Percentiles rank a stretch among this genome's conserved stretches.
These are phyloP conservation scores for Arctia plantaginis DNA, from an alignment of 2,888 invertebrate genomes.

Conservation along the genomic window DNA sequence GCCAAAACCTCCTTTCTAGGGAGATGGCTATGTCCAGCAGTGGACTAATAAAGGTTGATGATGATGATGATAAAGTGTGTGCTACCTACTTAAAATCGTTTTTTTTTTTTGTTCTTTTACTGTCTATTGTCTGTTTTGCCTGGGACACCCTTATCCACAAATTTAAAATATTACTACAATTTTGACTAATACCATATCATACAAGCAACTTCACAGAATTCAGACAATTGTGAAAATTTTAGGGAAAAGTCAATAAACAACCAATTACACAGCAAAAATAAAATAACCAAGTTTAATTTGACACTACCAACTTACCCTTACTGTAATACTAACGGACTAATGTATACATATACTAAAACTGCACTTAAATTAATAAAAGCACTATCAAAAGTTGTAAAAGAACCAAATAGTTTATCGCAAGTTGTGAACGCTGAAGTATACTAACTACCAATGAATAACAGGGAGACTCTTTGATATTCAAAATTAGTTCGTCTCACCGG, in stretches of 20 bases:
- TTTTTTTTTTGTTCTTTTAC: too few relatives aligned
- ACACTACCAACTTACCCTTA: not conserved
- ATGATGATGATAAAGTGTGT: too few relatives aligned
- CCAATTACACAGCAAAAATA: not conserved
- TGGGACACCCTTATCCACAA: too few relatives aligned
- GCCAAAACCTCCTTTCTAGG: too few relatives aligned
- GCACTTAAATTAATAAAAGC: not conserved
- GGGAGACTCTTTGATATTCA: slow-evolving; percentile 69
- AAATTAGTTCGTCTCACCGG: slow-evolving; percentile 66
- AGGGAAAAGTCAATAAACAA: too few relatives aligned
- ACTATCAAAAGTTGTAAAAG: not conserved
- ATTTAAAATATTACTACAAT: too few relatives aligned
- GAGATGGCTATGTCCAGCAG: too few relatives aligned
- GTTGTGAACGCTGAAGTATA: slow-evolving; percentile 45
- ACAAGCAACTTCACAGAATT: not conserved
- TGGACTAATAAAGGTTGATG: too few relatives aligned
- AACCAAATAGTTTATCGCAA: slow-evolving; percentile 14
- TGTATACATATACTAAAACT: not conserved
- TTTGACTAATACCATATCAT: not conserved
- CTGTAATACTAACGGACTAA: not conserved
- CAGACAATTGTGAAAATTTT: not conserved
- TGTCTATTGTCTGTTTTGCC: too few relatives aligned
- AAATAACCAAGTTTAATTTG: not conserved
- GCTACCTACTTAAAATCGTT: too few relatives aligned
- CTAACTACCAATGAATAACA: slow-evolving; percentile 53